Percentiles rank a stretch among this genome's conserved stretches.
These are phyloP conservation scores for Cyphomyrus discorhynchus DNA, from an alignment of 2,113 vertebrate genomes.

Conservation along the genomic window DNA sequence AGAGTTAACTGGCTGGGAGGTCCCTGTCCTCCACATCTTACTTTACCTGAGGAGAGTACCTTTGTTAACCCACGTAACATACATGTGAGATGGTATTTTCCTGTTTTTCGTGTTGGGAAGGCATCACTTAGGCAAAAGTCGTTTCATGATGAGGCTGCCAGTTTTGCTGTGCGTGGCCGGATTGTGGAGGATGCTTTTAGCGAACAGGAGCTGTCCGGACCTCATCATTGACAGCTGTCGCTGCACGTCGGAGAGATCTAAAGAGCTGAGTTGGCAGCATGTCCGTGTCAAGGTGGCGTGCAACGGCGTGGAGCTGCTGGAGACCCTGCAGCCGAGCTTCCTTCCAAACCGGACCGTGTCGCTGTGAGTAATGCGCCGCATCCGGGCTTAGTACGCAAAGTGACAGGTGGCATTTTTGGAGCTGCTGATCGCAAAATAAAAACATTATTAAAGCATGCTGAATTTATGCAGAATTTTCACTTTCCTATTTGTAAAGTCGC, in stretches of 20 bases:
- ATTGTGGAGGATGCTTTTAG: constrained; percentile 48
- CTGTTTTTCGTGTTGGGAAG: constrained; percentile 36
- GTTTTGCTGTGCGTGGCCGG: constrained; percentile 47
- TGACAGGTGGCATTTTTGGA: not conserved
- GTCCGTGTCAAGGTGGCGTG: constrained; percentile 72
- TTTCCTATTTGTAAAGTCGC: not conserved
- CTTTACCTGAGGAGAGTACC: constrained; percentile 41
- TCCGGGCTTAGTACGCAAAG: not conserved
- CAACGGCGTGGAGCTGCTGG: constrained; percentile 73
- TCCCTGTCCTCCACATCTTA: constrained; percentile 11
- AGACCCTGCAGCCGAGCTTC: constrained; percentile 70
- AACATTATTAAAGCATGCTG: not conserved
- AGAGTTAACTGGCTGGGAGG: not conserved
- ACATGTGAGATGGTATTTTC: constrained; percentile 48
- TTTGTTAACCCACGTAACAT: constrained; percentile 26
- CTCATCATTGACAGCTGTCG: constrained; percentile 76
- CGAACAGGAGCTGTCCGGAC: constrained; percentile 73
- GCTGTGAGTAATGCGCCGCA: constrained; percentile 68
- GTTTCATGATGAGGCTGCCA: constrained; percentile 49
- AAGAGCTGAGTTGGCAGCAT: constrained; percentile 63
- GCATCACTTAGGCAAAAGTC: constrained; percentile 36
- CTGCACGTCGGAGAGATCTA: constrained; percentile 71
- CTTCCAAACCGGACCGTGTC: constrained; percentile 75
- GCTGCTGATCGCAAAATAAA: not conserved
- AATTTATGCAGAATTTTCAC: not conserved